Base-by-base conservation (phyloP, 2,888 invertebrate genomes). In the Hirtodrosophila duncani region DNA sequence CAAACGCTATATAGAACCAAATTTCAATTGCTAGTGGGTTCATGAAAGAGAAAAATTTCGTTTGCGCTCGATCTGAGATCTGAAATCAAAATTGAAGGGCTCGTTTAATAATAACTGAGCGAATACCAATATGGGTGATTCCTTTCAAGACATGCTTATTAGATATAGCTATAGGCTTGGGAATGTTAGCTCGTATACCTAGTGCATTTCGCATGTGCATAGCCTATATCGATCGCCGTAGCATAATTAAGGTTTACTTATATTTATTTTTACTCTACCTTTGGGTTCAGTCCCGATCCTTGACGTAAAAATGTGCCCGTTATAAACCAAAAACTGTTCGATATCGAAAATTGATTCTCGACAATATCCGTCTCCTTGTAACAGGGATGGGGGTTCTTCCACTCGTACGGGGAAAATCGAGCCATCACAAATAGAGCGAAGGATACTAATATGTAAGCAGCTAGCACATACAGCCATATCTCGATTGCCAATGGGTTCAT, bases 391-490 rank as follows among this genome's bases (percentile, higher is more conserved):
- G 91, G 91, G 84, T 92, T 92, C 78, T 94, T 92, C 96, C 96
- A 96, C 87, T 98, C 98, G 86, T 97, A 97, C 1, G 99, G 99
- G 18, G 96, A 96, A 88, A 99, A 98, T 63, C 98, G 89, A 4
- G 98, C 98, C 91, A 99, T 94, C 43, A 99, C 95, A 87, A 98
- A 98, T 71, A 99, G 89, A 0, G 96, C 96, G 86, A 96, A 94
- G 14, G 95, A 95, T 60, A 98, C 98, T 67, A 98, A 90, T 67
- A 98, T 90, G 87, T 98, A 99, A 9, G 98, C 97, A 13, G 96
- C 95, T 63, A 97, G 88, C 53, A 97, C 95, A 88, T 97, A 95
- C 63, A 98, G 89, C 99, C 99, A 99, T 74, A 99, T 98, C 88
- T 98, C 96, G 74, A 96, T 92, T 1, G 97, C 97, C 81, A 99